Evolutionary conservation across 2,888 invertebrate genomes (phyloP).

Genomic region (Leptodirus hochenwartii): DNA sequence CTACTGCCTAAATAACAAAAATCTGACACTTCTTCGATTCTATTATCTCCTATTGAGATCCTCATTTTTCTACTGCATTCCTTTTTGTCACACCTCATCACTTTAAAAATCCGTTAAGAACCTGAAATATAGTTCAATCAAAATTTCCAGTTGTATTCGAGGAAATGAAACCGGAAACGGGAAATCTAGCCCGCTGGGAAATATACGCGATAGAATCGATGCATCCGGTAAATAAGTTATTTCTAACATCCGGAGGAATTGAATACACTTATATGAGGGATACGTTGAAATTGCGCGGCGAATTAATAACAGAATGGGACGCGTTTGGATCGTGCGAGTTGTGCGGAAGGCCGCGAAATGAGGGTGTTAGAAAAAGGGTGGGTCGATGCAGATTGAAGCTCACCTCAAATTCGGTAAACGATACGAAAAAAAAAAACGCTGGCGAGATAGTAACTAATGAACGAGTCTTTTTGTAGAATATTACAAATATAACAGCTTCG

Average conservation of each 20-base stretch:
- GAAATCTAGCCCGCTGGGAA: slow-evolving; percentile 31
- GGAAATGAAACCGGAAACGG: slow-evolving; percentile 20
- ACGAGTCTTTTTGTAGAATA: slow-evolving; percentile 6
- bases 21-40: too few species aligned
- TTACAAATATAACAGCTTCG: slow-evolving; percentile 1
- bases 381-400: slow-evolving; percentile 34
- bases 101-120: too few species aligned
- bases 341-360: slow-evolving; percentile 24
- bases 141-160: slow-evolving; percentile 4
- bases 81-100: too few species aligned
- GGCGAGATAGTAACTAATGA: neutral
- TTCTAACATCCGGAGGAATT: slow-evolving; percentile 25
- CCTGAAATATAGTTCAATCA: slow-evolving; percentile 4
- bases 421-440: neutral
- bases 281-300: slow-evolving; percentile 25
- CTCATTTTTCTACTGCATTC: too few species aligned
- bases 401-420: slow-evolving; percentile 7
- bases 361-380: slow-evolving; percentile 26
- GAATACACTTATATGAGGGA: slow-evolving; percentile 28
- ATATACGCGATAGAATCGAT: slow-evolving; percentile 30
- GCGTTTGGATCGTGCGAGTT: slow-evolving; percentile 34
- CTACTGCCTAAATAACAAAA: neutral
- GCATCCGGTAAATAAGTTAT: slow-evolving; percentile 27
- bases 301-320: slow-evolving; percentile 32
- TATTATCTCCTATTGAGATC: too few species aligned